Conservation (phyloP, 2,113 vertebrate species). For the zebrafish (Danio rerio) region GRCz12tu NC_133180.1:62290001-62290500, state of each 20-base stretch:
- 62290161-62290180: too few relatives aligned
- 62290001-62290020: too few relatives aligned
- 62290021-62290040: too few relatives aligned
- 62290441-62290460: not conserved
- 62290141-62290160: too few relatives aligned
- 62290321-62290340: slow-evolving; percentile 98
- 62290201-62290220: too few relatives aligned
- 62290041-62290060: too few relatives aligned
- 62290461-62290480: slow-evolving; percentile 9
- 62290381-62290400: not conserved
- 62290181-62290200: too few relatives aligned
- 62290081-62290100: too few relatives aligned
- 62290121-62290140: too few relatives aligned
- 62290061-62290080: too few relatives aligned
- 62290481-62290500: slow-evolving; percentile 97
- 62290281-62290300: slow-evolving; percentile 97
- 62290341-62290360: slow-evolving; percentile 75
- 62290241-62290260: slow-evolving; percentile 92
- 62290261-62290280: slow-evolving; percentile 99
- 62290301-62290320: slow-evolving; percentile 98
- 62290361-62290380: slow-evolving; percentile 9
- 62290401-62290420: slow-evolving; percentile 11
- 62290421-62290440: not conserved
- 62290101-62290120: too few relatives aligned
- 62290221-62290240: slow-evolving; percentile 80